A percentile compares a stretch with the other conserved stretches of the same genome.
Conservation (phyloP, 1,140 invertebrate genomes). For the Amyelois transitella region DNA sequence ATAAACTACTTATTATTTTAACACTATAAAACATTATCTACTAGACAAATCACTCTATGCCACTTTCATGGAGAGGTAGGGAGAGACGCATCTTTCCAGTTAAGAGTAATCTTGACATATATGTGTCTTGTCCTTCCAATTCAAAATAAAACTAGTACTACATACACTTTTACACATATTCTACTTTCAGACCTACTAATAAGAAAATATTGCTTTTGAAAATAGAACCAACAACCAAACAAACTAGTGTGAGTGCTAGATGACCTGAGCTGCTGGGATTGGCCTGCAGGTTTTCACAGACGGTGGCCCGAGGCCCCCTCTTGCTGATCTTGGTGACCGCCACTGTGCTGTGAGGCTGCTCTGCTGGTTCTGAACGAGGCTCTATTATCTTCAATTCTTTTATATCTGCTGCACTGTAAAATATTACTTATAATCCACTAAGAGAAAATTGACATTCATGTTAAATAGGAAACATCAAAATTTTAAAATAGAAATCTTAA, state of each 20-base stretch:
- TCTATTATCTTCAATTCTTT: conserved; percentile 67
- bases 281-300: conserved; percentile 58
- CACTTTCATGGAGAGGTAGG: not conserved
- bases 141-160: no score
- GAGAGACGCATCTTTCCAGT: no score
- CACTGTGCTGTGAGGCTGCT: conserved; percentile 65
- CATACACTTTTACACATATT: no score
- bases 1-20: not conserved
- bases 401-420: conserved; percentile 63
- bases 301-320: conserved; percentile 48
- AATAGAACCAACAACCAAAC: not conserved
- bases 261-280: conserved; percentile 42
- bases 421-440: no score
- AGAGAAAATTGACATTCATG: no score
- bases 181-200: no score
- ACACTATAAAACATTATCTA: not conserved
- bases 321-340: conserved; percentile 50
- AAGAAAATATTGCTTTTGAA: no score
- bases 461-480: no score
- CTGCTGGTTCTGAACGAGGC: conserved; percentile 23
- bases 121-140: no score
- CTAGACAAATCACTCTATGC: not conserved
- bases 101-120: no score
- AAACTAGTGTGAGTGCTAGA: not conserved
- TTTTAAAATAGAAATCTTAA: no score